Evolutionary conservation across 2,113 vertebrate genomes (phyloP), one percentile per base, ranked within the genome.

Genomic region (Corythornis madagascariensis): DNA sequence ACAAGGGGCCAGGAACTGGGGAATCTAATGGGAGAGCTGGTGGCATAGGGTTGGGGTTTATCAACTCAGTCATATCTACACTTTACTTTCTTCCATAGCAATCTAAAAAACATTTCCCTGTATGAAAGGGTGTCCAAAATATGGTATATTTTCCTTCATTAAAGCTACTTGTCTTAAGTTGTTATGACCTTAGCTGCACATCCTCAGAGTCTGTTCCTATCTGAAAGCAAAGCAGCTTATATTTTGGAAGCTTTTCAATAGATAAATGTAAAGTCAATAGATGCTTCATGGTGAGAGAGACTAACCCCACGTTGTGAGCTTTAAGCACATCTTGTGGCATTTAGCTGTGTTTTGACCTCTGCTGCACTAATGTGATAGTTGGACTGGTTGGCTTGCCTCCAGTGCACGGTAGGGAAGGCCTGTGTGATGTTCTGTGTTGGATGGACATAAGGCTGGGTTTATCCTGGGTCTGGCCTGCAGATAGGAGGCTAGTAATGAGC

Each of bases 361-460:
- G 10, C 75, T 48, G 56, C 16, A 19, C 1, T 4, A 40, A 6
- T 4, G 18, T 50, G 28, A 2, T 10, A 10, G 14, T 0, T 10
- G 31, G 26, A 20, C 33, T 56, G 33, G 9, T 28, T 66, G 71
- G 13, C 29, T 29, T 87, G 56, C 10, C 4, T 80, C 31, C 55
- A n/a, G 35, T 0, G 0, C 1, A 0, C 6, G 33, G 25, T 13
- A 29, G 64, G 43, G 47, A 87, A 2, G 28, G 24, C 45, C 15
- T 7, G 10, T 7, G 29, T 4, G 4, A 29, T 11, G 3, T 47
- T 59, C 61, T 15, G 21, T 5, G 57, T n/a, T 71, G 66, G 5
- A 26, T 78, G 90, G 33, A 15, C 7, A 1, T 17, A 22, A 24
- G 50, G 33, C 38, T 56, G 33, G 42, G 9, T 63, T 40, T 63